Evolutionary conservation across 1,140 invertebrate genomes (phyloP).

Genomic region (Condylostylus longicornis): DNA sequence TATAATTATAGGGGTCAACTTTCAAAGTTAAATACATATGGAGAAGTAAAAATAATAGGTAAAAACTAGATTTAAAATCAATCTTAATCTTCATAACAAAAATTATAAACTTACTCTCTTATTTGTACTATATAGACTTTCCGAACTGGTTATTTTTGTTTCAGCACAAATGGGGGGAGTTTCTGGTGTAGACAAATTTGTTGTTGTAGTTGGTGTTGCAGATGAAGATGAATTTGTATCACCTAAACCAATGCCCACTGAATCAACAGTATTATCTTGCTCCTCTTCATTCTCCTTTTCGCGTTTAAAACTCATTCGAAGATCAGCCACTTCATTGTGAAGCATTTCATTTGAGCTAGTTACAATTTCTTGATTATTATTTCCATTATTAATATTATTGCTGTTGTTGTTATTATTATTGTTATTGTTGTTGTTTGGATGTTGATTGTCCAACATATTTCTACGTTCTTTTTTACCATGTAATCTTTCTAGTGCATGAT

Average conservation of each 20-base stretch:
- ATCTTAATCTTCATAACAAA: background rate
- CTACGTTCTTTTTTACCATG: slow-evolving; percentile 41
- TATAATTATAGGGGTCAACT: too few relatives aligned
- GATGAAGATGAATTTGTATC: slow-evolving; percentile 20
- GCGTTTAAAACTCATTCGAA: slow-evolving; percentile 26
- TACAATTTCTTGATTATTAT: slow-evolving; percentile 53
- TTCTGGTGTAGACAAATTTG: slow-evolving; percentile 14
- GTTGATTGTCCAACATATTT: slow-evolving; percentile 14
- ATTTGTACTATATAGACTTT: slow-evolving; percentile 33
- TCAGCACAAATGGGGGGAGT: slow-evolving; percentile 14
- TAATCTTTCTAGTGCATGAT: slow-evolving; percentile 65
- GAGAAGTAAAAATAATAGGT: too few relatives aligned
- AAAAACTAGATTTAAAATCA: too few relatives aligned
- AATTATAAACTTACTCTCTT: slow-evolving; percentile 21
- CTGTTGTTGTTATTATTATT: too few relatives aligned
- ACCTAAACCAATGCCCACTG: slow-evolving; percentile 29
- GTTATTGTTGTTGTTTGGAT: slow-evolving; percentile 32
- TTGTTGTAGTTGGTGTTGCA: slow-evolving; percentile 6
- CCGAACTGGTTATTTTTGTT: slow-evolving; percentile 27
- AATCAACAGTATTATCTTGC: slow-evolving; percentile 54
- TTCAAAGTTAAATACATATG: too few relatives aligned
- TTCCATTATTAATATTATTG: too few relatives aligned
- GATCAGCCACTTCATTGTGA: slow-evolving; percentile 30
- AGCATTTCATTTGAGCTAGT: slow-evolving; percentile 55
- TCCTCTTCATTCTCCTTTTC: slow-evolving; percentile 34